Conservation (phyloP, 1,140 invertebrate genomes). For the Nymphalis io region DNA sequence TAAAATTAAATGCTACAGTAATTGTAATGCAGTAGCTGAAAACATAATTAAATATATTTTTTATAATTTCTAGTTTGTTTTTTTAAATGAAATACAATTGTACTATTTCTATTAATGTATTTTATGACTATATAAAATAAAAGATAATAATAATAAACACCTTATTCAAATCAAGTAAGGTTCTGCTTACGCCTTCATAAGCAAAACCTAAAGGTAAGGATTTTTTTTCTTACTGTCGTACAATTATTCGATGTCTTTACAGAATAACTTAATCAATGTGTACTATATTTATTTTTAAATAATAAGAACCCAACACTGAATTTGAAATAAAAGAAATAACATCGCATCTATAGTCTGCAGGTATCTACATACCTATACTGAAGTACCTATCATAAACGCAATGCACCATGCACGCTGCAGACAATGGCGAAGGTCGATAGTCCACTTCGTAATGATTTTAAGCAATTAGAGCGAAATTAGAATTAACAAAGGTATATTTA, state of each 20-base stretch:
- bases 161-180: conserved; percentile 4
- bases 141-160: neutral
- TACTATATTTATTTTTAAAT: conserved; percentile 1
- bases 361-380: conserved; percentile 36
- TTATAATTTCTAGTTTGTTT: no score
- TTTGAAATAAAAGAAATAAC: conserved; percentile 17
- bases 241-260: neutral
- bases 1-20: no score
- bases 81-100: no score
- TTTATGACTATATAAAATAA: no score
- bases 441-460: conserved; percentile 46
- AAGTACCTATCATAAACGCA: conserved; percentile 66
- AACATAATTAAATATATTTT: no score
- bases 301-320: neutral
- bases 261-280: neutral
- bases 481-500: conserved; percentile 34
- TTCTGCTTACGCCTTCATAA: neutral
- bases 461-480: conserved; percentile 15
- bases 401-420: conserved; percentile 79
- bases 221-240: neutral
- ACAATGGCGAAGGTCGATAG: conserved; percentile 79
- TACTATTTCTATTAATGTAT: no score
- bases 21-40: no score
- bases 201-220: neutral
- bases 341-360: conserved; percentile 24